Conservation (phyloP, 92 coral and sea anemone species). For the Blastomussa wellsi region DNA sequence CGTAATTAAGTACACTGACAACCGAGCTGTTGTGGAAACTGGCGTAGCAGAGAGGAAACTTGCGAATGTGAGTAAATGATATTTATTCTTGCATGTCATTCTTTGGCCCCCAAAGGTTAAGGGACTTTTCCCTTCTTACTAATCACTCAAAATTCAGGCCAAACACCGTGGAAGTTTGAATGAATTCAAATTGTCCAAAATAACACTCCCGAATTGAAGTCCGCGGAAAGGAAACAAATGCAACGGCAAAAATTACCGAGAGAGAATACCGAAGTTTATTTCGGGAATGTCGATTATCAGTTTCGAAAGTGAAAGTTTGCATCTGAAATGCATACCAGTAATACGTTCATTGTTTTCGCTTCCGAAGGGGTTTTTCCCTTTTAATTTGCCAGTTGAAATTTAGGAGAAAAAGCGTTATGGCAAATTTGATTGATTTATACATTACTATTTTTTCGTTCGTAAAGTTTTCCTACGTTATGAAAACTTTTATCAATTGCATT, state of each 20-base stretch:
- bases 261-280: background rate
- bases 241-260: background rate
- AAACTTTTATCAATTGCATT: background rate
- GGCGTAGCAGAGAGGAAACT: background rate
- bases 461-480: background rate
- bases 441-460: too few species aligned
- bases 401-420: background rate
- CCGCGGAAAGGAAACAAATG: background rate
- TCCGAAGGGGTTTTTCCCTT: slow-evolving; percentile 43
- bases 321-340: slow-evolving; percentile 41
- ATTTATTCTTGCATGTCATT: too few species aligned
- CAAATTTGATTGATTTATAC: background rate
- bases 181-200: background rate
- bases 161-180: background rate
- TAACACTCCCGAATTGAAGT: background rate
- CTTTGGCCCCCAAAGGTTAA: slow-evolving; percentile 15
- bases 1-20: too few species aligned
- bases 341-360: background rate
- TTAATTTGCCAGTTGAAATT: background rate
- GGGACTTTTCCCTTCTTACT: slow-evolving; percentile 44
- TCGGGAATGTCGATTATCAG: background rate
- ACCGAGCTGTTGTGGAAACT: background rate
- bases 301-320: slow-evolving; percentile 51
- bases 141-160: background rate
- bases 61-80: too few species aligned